Evolutionary conservation across 2,113 vertebrate genomes (phyloP), one percentile per base, ranked within the genome.

Genomic region (Aegithalos caudatus): DNA sequence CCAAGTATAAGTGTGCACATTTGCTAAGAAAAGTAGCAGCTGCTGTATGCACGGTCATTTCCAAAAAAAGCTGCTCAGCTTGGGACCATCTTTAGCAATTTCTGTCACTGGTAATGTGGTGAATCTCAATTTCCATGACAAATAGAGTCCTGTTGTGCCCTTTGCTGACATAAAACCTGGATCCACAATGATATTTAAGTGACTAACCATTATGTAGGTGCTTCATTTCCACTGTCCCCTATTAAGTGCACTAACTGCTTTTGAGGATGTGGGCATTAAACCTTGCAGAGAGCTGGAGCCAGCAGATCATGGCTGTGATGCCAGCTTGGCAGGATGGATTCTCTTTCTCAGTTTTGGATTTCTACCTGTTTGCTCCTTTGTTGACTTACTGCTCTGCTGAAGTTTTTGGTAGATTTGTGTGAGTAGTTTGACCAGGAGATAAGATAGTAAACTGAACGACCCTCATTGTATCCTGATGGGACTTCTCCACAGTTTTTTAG

Each of bases 121-220:
- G 0, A 92, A 83, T 86, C 35, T 38, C 2, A 2, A 40, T 56
- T 95, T 44, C 66, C 6, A 2, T 88, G 51, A 58, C 40, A 79
- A 85, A 83, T 77, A 45, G 25, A 33, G 58, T 44, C 10, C 35
- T 42, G 3, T 35, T 51, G 35, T 56, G 48, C 22, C 47, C n/a
- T 91, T 87, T 2, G 2, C 29, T 94, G 94, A 88, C 93, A 74
- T 54, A 44, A 83, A 47, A 71, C 33, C 56, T 83, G 3, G 2
- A 38, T 84, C 92, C 94, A 92, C 77, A 67, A 86, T 92, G 82
- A 14, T 88, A 73, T 93, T 94, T 95, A 88, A 44, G n/a, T 94
- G 88, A 83, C 72, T 90, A 93, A 88, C 14, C 1, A 2, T 60
- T 65, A 33, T 23, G 42, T 80, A 88, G 88, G 56, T 88, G 58